These are phyloP conservation scores for Drosophila ochracea DNA, from an alignment of 2,888 invertebrate genomes.

Conservation along the genomic window DNA sequence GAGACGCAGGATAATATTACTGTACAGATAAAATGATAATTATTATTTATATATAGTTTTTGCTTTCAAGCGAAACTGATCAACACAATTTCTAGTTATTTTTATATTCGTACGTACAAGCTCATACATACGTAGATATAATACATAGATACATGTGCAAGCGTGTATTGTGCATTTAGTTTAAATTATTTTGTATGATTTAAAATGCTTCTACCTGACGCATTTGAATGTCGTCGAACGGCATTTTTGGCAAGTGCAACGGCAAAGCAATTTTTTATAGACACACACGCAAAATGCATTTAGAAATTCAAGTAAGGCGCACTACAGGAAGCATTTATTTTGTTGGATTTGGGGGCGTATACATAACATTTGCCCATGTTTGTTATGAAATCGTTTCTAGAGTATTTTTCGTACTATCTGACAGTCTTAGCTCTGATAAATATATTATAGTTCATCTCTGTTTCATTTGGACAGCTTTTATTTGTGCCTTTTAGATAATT, in stretches of 20 bases:
- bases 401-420: background rate
- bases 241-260: slow-evolving; percentile 62
- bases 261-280: slow-evolving; percentile 40
- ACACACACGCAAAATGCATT: slow-evolving; percentile 29
- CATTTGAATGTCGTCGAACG: slow-evolving; percentile 26
- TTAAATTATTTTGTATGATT: slow-evolving; percentile 29
- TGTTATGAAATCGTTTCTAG: slow-evolving; percentile 23
- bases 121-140: background rate
- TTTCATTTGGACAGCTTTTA: background rate
- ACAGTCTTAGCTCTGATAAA: background rate
- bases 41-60: background rate
- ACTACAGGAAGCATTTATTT: slow-evolving; percentile 48
- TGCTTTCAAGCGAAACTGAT: slow-evolving; percentile 3
- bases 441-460: too few relatives aligned
- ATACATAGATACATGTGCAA: too few relatives aligned
- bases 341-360: slow-evolving; percentile 58
- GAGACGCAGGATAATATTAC: background rate
- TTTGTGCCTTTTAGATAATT: background rate
- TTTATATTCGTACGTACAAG: background rate
- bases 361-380: slow-evolving; percentile 49
- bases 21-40: background rate
- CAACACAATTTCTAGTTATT: slow-evolving; percentile 15
- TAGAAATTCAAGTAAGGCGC: slow-evolving; percentile 21
- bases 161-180: background rate
- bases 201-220: slow-evolving; percentile 37